A percentile compares a stretch with the other conserved stretches of the same genome.
These are phyloP conservation scores for Trichomalopsis sarcophagae DNA, from an alignment of 1,140 invertebrate species.

Conservation along the genomic window DNA sequence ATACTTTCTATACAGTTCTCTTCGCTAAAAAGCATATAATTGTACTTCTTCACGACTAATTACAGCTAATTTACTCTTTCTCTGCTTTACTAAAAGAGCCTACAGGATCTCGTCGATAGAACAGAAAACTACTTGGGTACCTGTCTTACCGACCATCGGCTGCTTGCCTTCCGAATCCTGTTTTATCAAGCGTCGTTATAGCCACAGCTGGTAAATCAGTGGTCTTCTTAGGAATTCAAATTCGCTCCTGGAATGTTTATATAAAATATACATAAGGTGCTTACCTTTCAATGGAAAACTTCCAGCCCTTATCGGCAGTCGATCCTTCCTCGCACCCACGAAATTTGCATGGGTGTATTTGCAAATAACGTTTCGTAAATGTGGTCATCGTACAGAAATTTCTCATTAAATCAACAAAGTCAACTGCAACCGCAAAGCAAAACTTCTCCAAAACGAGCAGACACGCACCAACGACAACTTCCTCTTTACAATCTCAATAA, in stretches of 20 bases:
- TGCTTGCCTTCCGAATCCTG: not conserved
- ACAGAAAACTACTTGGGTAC: not conserved
- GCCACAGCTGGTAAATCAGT: not conserved
- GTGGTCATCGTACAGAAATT: no score
- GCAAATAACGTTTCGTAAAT: no score
- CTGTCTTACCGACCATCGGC: not conserved
- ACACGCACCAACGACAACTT: no score
- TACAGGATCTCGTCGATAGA: not conserved
- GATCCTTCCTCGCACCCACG: not conserved
- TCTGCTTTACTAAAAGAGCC: no score
- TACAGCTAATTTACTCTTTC: not conserved
- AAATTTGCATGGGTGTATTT: no score
- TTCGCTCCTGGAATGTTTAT: not conserved
- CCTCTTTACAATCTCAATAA: no score
- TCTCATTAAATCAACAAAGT: no score
- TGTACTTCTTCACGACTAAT: not conserved
- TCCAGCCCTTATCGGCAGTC: not conserved
- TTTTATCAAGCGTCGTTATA: not conserved
- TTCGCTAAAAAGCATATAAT: not conserved
- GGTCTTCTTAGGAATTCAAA: no score
- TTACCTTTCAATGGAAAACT: not conserved
- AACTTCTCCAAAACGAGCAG: no score
- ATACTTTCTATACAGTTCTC: no score
- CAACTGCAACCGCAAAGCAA: no score
- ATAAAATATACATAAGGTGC: not conserved